Conservation (phyloP, 1,140 invertebrate genomes). For the Drosophila kohkoa region DNA sequence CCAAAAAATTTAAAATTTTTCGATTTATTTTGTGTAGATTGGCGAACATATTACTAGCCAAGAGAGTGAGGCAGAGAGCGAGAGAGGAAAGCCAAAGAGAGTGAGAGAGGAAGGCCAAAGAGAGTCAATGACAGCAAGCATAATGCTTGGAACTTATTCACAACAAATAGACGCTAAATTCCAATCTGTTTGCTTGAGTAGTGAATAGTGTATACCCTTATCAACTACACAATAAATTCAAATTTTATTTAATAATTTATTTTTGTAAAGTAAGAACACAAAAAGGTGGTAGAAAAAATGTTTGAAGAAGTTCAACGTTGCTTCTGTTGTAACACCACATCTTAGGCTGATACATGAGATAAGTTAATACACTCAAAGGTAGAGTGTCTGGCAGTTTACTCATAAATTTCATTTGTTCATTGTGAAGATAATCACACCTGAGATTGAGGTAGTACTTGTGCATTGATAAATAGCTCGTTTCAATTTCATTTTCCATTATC, state of each 20-base stretch:
- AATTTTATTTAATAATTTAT: not conserved
- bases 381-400: no score
- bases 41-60: conserved; percentile 38
- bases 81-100: not conserved
- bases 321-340: no score
- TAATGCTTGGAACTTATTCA: conserved; percentile 3
- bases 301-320: no score
- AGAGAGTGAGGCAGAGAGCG: not conserved
- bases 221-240: not conserved
- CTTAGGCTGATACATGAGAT: no score
- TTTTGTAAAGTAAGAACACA: no score
- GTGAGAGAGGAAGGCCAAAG: not conserved
- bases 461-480: no score
- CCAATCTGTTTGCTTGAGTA: no score
- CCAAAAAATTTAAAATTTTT: no score
- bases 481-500: not conserved
- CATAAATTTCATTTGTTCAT: no score
- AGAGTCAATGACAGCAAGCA: not conserved
- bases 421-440: not conserved
- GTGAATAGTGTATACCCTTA: not conserved
- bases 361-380: no score
- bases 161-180: not conserved
- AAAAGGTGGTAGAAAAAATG: no score
- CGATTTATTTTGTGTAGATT: conserved; percentile 25
- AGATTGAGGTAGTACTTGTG: no score